phyloP scores from a whole-genome alignment of 2,888 invertebrate genomes.

The Pardosa pseudoannulata region DNA sequence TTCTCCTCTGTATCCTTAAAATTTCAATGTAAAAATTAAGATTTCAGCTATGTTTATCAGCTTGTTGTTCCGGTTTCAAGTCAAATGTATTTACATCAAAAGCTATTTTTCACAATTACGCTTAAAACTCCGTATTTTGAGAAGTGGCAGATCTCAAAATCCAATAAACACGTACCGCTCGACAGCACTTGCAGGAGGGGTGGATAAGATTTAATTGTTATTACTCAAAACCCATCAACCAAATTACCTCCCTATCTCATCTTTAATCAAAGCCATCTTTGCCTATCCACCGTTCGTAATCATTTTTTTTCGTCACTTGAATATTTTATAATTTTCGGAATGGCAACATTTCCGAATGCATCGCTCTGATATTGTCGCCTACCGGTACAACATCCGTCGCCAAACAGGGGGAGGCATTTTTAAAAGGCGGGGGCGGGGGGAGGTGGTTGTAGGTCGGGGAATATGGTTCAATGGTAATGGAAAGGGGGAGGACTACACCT shows the following conservation, averaged over 20 bases:
- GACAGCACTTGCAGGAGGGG: too few species aligned
- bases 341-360: background rate
- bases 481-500: background rate
- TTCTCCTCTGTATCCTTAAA: too few species aligned
- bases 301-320: background rate
- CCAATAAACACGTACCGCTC: too few species aligned
- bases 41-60: too few species aligned
- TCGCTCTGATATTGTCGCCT: background rate
- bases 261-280: background rate
- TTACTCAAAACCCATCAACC: background rate
- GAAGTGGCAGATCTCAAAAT: too few species aligned
- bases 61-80: too few species aligned
- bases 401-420: background rate
- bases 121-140: too few species aligned
- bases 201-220: too few species aligned
- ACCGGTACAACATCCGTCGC: background rate
- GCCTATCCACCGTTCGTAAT: background rate
- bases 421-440: background rate
- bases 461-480: constrained; percentile 23
- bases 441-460: background rate
- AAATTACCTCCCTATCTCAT: background rate
- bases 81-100: too few species aligned
- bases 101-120: too few species aligned
- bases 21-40: too few species aligned
- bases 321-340: background rate